Conservation (phyloP, 2,113 vertebrate species). For the Stegostoma tigrinum region DNA sequence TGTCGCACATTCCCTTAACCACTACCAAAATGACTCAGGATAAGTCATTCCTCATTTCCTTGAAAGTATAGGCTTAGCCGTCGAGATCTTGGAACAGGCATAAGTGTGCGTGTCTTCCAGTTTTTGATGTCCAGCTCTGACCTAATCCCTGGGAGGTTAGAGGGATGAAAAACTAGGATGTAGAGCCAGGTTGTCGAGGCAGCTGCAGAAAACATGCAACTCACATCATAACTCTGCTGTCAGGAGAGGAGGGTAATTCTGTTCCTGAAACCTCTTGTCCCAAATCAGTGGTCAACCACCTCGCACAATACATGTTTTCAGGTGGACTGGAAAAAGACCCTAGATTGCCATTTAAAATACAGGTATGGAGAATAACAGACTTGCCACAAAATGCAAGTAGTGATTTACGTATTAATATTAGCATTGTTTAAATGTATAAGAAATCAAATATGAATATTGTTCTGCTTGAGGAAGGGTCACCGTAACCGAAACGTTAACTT, state of each 20-base stretch:
- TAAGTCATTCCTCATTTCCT: constrained; percentile 11
- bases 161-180: not conserved
- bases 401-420: too few relatives aligned
- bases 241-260: not conserved
- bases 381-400: not conserved
- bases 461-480: too few relatives aligned
- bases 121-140: not conserved
- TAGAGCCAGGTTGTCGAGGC: not conserved
- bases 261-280: not conserved
- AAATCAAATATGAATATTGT: not conserved
- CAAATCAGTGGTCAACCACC: not conserved
- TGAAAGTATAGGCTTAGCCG: not conserved
- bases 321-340: not conserved
- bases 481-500: too few relatives aligned
- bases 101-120: not conserved
- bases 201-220: not conserved
- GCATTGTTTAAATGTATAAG: too few relatives aligned
- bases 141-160: not conserved
- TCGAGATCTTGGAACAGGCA: not conserved
- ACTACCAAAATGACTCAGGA: not conserved
- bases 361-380: not conserved
- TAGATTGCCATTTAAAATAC: not conserved
- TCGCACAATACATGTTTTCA: not conserved
- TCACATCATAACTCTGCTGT: not conserved
- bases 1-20: not conserved